Evolutionary conservation across 37 sponge, comb jelly and placozoan genomes (phyloP).

Genomic region (Amphimedon queenslandica): DNA sequence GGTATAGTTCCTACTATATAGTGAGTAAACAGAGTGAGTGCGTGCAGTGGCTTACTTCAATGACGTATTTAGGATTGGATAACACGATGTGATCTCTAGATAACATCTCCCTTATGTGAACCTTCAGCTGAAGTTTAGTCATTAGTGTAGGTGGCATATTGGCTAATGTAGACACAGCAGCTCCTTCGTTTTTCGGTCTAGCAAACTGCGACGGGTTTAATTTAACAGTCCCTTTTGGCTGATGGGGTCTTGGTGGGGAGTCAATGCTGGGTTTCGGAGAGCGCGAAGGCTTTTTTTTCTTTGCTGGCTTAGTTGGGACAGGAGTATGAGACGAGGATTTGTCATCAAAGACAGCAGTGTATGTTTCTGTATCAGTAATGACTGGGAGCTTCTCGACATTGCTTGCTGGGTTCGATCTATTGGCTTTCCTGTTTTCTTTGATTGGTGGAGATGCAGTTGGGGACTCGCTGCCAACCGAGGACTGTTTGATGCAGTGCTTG

Average conservation of each 20-base stretch:
- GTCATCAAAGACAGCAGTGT: neutral
- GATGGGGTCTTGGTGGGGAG: neutral
- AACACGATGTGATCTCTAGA: constrained; percentile 34
- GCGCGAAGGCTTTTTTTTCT: neutral
- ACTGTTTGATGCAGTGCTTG: neutral
- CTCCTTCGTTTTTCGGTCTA: too few species aligned
- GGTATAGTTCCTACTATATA: too few species aligned
- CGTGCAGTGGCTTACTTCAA: constrained; percentile 26
- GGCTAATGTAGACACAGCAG: too few species aligned
- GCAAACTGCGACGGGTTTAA: too few species aligned
- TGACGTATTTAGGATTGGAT: constrained; percentile 43
- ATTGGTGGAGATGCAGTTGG: neutral
- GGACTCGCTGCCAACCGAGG: neutral
- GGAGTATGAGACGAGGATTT: neutral
- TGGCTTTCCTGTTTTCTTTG: neutral
- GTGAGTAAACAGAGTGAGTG: too few species aligned
- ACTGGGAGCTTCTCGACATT: neutral
- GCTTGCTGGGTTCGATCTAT: too few species aligned
- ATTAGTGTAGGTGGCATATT: too few species aligned
- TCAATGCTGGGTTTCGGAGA: neutral
- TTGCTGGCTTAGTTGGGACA: constrained; percentile 3
- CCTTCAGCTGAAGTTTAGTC: constrained; percentile 61
- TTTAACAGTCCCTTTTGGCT: neutral
- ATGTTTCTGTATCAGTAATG: neutral
- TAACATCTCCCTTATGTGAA: constrained; percentile 51